Evolutionary conservation across 2,113 vertebrate genomes (phyloP).

Genomic region (Otus sunia): DNA sequence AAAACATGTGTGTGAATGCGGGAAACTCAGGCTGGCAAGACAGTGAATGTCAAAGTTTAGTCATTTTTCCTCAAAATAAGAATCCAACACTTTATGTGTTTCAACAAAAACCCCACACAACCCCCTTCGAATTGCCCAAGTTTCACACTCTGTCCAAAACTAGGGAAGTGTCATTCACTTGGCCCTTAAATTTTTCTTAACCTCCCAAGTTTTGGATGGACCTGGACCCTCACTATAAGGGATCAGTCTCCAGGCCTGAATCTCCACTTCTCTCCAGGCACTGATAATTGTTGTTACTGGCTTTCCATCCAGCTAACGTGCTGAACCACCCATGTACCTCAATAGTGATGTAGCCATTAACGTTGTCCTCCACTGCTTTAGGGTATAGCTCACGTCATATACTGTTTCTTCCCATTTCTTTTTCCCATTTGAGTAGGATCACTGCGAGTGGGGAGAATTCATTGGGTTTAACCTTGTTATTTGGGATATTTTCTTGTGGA

Average conservation of each 20-base stretch:
- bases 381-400: not conserved
- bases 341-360: not conserved
- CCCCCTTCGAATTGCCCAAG: not conserved
- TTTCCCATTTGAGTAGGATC: not conserved
- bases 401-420: not conserved
- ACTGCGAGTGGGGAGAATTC: not conserved
- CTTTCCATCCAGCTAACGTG: not conserved
- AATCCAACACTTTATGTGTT: not conserved
- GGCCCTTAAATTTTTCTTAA: not conserved
- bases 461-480: not conserved
- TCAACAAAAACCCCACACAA: not conserved
- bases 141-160: not conserved
- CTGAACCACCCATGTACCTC: too few species aligned
- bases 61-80: not conserved
- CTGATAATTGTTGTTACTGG: accelerated
- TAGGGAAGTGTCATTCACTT: not conserved
- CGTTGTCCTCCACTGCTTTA: not conserved
- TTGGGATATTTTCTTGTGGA: not conserved
- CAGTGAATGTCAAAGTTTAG: constrained; percentile 59
- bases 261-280: not conserved
- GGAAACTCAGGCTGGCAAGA: not conserved
- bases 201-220: not conserved
- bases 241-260: not conserved
- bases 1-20: constrained; percentile 12
- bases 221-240: not conserved